phyloP scores from a whole-genome alignment of 2,113 vertebrate genomes.

The Pionites leucogaster region DNA sequence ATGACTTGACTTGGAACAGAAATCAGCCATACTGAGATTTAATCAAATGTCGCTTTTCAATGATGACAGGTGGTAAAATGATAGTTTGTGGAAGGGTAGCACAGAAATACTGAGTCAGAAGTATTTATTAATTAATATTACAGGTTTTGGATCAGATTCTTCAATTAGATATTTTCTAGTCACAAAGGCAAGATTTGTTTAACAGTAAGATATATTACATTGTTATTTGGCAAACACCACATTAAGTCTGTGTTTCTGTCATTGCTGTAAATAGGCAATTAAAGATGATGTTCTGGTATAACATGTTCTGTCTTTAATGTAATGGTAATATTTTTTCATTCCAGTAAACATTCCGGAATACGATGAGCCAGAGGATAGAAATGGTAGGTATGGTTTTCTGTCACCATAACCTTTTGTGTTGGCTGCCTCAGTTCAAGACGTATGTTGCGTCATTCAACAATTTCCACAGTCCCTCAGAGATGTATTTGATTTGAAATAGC shows the following conservation, averaged over 20 bases:
- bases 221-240: slow-evolving; percentile 22
- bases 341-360: slow-evolving; percentile 82
- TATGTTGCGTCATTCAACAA: slow-evolving; percentile 1
- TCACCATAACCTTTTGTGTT: slow-evolving; percentile 36
- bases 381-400: slow-evolving; percentile 70
- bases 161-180: not conserved
- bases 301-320: slow-evolving; percentile 65
- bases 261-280: slow-evolving; percentile 50
- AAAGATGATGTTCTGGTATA: slow-evolving; percentile 63
- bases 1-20: not conserved
- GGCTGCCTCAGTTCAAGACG: slow-evolving; percentile 28
- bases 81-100: not conserved
- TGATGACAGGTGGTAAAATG: not conserved
- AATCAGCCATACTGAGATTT: not conserved
- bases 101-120: not conserved
- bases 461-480: not conserved
- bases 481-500: slow-evolving; percentile 28
- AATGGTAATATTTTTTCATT: slow-evolving; percentile 73
- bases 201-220: slow-evolving; percentile 30
- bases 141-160: not conserved
- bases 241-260: slow-evolving; percentile 34
- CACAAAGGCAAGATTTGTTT: not conserved
- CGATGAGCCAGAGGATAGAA: slow-evolving; percentile 78
- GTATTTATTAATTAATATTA: not conserved
- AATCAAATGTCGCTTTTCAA: not conserved